Evolutionary conservation across 1,140 invertebrate species (phyloP), one percentile per base, ranked within the genome.

Genomic region (Drosophila seguyi): DNA sequence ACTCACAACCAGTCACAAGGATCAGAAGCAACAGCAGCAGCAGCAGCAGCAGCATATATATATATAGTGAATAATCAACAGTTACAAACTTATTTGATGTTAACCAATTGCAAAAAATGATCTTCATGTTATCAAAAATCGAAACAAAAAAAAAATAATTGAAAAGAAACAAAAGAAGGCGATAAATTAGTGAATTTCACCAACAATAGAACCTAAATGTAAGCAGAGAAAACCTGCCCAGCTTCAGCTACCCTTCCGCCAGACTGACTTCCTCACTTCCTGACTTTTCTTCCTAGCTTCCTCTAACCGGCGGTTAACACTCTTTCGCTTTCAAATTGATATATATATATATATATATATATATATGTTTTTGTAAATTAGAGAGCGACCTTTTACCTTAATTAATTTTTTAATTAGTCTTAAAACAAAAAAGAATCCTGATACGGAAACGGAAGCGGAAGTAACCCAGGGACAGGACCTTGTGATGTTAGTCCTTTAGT

Each of bases 71-170:
- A 71, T 72, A 72, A 72, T 72, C 68, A 72, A 76, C 73, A 76
- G 74, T 76, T 76, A 73, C 36, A 73, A 73, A 76, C 74, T 76
- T 76, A 76, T 76, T 76, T 76, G 74, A 76, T 76, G 74, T 76
- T 74, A 74, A 74, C 47, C 74, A 57, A 76, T 72, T 72, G 68
- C 68, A 71, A 71, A 48, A 71, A 48, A 18, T 41, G 52, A 72
- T 76, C 74, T 76, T 76, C 74, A 76, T 76, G 74, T 77, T 77
- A 77, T 77, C 47, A 76, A 76, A 69, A 69, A 75, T 39, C 72
- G 38, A 73, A 74, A 45, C 11, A 39, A 60, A 60, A 60, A 39
- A 34, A 18, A n/a, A 34, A 39, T 25, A 68, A 47, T 27, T n/a
- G 7, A 25, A 11, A 55, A 22, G 16, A 55, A 55, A 25, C n/a